Evolutionary conservation across 2,797 vertebrate genomes (phyloP), one percentile per base, ranked within the genome.

Genomic region (Parauchenoglanis punctatus): DNA sequence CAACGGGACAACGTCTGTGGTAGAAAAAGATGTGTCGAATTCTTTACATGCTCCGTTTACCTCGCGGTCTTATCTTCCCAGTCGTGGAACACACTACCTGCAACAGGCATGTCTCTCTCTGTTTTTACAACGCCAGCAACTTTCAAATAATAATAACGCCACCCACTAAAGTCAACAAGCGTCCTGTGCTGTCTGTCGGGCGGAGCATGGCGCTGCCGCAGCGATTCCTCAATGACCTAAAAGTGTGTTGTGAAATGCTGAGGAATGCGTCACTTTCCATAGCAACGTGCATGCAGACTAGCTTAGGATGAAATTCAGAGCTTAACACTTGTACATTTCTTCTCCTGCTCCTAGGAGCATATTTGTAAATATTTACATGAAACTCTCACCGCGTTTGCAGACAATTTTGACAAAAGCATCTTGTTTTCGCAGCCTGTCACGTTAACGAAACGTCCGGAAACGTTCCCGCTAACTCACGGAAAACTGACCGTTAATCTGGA

Each of bases 121-220:
- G 67, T 77, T 72, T 52, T 58, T 49, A 72, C 76, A 11, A n/a
- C 28, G 49, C 31, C 63, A 80, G 59, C 25, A 58, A 8, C 23
- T 85, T 84, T 88, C 31, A 81, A 81, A 81, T 73, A 85, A 81
- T 81, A 85, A n/a, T 25, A 73, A 77, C 15, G 0, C 86, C 81
- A 59, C 86, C 81, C 61, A 78, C 49, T 85, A 56, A 81, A 54
- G 63, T 68, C 46, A 49, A 28, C 67, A 83, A 23, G 63, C 56
- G 72, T 84, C 46, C 76, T 63, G 65, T 35, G 23, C 7, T 49
- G 44, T 13, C 44, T 52, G n/a, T 25, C 68, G 23, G 83, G 68
- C 54, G 12, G 83, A 58, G 68, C 20, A 2, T 5, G n/a, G 35
- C 7, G 31, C 65, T 7, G 2, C n/a, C 12, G 23, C 61, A 49